These are phyloP conservation scores for Terrapene triunguis DNA, from an alignment of 2,113 vertebrate genomes.

Conservation along the genomic window DNA sequence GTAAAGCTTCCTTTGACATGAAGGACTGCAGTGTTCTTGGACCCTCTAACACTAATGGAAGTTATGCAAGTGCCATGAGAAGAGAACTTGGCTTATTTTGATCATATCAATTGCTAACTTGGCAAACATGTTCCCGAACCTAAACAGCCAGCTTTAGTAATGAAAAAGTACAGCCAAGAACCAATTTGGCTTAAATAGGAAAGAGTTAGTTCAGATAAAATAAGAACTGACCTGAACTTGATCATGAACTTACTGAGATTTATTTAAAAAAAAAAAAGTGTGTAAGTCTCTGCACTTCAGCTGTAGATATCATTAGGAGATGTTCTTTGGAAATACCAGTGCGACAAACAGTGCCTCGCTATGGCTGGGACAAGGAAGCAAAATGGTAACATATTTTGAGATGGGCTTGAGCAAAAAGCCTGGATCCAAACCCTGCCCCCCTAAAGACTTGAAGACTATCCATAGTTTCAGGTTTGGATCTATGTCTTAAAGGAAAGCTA, in stretches of 20 bases:
- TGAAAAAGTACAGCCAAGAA: constrained; percentile 48
- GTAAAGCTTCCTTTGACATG: neutral
- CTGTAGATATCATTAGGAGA: constrained; percentile 54
- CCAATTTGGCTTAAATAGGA: neutral
- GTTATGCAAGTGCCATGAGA: neutral
- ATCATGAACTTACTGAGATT: constrained; percentile 1
- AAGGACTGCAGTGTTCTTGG: neutral
- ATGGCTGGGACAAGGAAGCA: constrained; percentile 70
- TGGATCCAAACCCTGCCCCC: neutral
- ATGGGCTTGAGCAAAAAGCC: constrained; percentile 69
- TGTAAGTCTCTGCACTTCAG: constrained; percentile 62
- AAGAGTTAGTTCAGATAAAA: constrained; percentile 21
- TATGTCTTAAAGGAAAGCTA: constrained; percentile 59
- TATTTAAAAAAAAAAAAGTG: neutral
- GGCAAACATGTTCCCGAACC: constrained; percentile 1
- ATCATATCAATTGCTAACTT: neutral
- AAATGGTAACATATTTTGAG: constrained; percentile 74
- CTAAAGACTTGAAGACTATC: constrained; percentile 38
- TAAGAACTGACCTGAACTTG: constrained; percentile 54
- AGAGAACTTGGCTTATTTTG: neutral
- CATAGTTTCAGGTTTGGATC: constrained; percentile 62
- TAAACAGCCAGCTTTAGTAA: constrained; percentile 13
- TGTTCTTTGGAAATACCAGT: constrained; percentile 75
- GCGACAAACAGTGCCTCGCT: constrained; percentile 70
- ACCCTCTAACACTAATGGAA: neutral